A percentile compares a stretch with the other conserved stretches of the same genome.
Conservation (phyloP, 64 coral and sea anemone species). For the Montipora cactus region DNA sequence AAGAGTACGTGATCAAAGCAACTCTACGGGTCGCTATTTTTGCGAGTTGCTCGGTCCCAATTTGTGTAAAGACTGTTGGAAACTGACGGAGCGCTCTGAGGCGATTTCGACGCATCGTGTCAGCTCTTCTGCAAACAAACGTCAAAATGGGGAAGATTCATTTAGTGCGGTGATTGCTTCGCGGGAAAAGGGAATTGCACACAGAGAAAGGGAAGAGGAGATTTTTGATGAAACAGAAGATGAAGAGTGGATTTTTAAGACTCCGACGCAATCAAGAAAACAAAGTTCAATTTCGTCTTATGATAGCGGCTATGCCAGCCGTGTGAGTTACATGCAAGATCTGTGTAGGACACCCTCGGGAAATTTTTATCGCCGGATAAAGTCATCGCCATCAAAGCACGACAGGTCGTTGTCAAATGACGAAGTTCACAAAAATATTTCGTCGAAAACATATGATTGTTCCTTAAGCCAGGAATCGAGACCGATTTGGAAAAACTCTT, state of each 20-base stretch:
- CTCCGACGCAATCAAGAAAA: neutral
- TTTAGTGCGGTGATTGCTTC: slow-evolving; percentile 27
- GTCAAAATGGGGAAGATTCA: neutral
- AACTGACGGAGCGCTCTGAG: slow-evolving; percentile 39
- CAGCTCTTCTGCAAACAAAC: neutral
- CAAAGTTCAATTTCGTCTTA: neutral
- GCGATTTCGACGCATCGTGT: slow-evolving; percentile 26
- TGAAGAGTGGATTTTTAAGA: slow-evolving; percentile 27
- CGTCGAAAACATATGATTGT: neutral
- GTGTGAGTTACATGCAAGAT: slow-evolving; percentile 66
- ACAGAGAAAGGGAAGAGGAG: slow-evolving; percentile 58
- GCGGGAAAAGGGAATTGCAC: neutral
- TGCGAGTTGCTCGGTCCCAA: slow-evolving; percentile 90
- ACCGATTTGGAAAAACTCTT: slow-evolving; percentile 42
- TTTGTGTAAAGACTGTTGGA: slow-evolving; percentile 84
- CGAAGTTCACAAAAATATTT: neutral
- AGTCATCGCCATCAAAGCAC: neutral
- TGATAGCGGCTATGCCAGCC: slow-evolving; percentile 71
- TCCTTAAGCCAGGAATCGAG: neutral
- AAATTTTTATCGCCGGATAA: slow-evolving; percentile 20
- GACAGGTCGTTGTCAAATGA: neutral
- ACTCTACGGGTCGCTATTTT: slow-evolving; percentile 65
- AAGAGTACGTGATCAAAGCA: neutral
- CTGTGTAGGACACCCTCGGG: slow-evolving; percentile 43
- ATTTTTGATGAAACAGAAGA: slow-evolving; percentile 43